phyloP scores from a whole-genome alignment of 2,797 vertebrate genomes.

The Adelosebastes latens region DNA sequence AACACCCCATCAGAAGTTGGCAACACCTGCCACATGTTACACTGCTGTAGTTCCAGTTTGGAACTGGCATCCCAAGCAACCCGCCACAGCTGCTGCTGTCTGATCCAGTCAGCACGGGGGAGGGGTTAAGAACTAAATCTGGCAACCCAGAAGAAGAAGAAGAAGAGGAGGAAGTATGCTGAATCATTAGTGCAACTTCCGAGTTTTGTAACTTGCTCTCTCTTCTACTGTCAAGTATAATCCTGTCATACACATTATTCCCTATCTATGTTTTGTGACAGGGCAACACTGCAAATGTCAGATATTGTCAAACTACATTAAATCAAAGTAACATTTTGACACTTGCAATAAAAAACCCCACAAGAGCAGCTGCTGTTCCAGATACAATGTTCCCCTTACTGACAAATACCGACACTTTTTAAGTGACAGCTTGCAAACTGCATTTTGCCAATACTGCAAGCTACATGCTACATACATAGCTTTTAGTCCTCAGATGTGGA shows the following conservation, averaged over 20 bases:
- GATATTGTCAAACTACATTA: not conserved
- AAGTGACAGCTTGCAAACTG: not conserved
- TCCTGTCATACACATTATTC: not conserved
- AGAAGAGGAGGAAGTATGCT: not conserved
- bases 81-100: slow-evolving; percentile 36
- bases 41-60: slow-evolving; percentile 1
- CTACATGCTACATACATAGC: not conserved
- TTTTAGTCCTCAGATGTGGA: not conserved
- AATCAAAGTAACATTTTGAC: not conserved
- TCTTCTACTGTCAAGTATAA: not conserved
- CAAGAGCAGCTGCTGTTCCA: not conserved
- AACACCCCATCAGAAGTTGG: not conserved
- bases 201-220: not conserved
- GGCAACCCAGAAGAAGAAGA: slow-evolving; percentile 13
- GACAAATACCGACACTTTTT: not conserved
- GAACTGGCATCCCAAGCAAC: slow-evolving; percentile 13
- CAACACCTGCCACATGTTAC: slow-evolving; percentile 1
- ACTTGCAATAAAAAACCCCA: not conserved
- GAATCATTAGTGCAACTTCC: slow-evolving; percentile 1
- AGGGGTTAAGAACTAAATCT: slow-evolving; percentile 32
- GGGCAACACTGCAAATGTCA: not conserved
- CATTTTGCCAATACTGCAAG: not conserved
- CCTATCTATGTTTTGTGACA: not conserved
- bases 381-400: not conserved
- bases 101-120: slow-evolving; percentile 13